Evolutionary conservation across 2,888 invertebrate genomes (phyloP).

Genomic region (Euphydryas editha): DNA sequence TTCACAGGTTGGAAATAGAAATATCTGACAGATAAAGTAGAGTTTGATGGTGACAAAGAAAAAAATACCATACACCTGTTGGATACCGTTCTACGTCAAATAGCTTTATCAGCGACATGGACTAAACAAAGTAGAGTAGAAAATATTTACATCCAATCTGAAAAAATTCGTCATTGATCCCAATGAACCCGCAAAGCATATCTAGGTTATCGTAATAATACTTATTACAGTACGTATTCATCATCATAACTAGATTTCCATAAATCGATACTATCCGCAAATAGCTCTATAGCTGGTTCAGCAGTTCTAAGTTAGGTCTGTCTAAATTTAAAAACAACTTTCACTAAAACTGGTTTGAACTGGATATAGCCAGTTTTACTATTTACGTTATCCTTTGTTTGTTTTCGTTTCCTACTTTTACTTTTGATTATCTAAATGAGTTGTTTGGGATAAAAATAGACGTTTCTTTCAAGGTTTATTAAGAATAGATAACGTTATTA

Average conservation of each 20-base stretch:
- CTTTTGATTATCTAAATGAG: background rate
- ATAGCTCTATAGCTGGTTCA: background rate
- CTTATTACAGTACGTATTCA: constrained; percentile 1
- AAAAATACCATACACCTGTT: too few species aligned
- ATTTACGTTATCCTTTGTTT: background rate
- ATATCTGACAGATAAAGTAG: too few species aligned
- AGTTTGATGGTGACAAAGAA: too few species aligned
- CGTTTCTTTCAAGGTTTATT: background rate
- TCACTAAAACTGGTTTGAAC: background rate
- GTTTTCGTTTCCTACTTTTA: constrained; percentile 12
- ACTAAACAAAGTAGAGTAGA: too few species aligned
- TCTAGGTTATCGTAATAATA: background rate
- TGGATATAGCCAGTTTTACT: background rate
- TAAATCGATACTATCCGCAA: constrained; percentile 5
- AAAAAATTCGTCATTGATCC: too few species aligned
- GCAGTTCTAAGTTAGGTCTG: background rate
- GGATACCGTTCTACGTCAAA: too few species aligned
- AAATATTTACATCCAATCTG: too few species aligned
- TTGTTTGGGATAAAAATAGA: background rate
- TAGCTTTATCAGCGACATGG: too few species aligned
- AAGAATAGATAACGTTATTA: background rate
- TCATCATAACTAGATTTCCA: constrained; percentile 11
- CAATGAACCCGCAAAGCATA: too few species aligned
- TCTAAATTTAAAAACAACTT: constrained; percentile 21
- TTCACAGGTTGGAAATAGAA: too few species aligned